Evolutionary conservation across 2,113 vertebrate species (phyloP).

Genomic region (Misgurnus mizolepis): DNA sequence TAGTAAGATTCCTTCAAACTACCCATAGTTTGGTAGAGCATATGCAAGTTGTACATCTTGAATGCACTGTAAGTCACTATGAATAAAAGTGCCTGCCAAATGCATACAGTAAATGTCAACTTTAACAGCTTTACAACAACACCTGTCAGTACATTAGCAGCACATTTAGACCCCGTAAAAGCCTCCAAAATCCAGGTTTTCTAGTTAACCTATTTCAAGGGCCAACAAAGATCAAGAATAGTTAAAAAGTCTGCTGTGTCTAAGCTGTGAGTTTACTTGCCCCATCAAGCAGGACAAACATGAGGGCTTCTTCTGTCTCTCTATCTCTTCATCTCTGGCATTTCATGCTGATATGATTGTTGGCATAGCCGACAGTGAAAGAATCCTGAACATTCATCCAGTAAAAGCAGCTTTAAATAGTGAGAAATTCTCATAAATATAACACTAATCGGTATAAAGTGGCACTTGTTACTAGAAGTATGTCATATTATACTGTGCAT

Average conservation of each 20-base stretch:
- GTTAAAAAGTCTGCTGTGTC: not conserved
- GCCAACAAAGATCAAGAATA: not conserved
- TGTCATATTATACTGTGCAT: too few species aligned
- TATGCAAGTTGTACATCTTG: too few species aligned
- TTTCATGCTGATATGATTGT: conserved; percentile 46
- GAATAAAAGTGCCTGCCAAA: too few species aligned
- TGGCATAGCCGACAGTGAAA: not conserved
- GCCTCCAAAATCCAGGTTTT: too few species aligned
- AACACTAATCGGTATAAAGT: not conserved
- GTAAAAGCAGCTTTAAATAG: not conserved
- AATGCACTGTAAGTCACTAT: too few species aligned
- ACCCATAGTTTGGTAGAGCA: too few species aligned
- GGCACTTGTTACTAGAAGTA: not conserved
- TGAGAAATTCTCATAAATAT: not conserved
- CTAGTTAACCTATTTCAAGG: not conserved
- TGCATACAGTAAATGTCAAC: too few species aligned
- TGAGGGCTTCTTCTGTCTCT: not conserved
- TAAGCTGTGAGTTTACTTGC: not conserved
- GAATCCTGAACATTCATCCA: not conserved
- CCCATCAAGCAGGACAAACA: conserved; percentile 27
- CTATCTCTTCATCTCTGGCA: conserved; percentile 29
- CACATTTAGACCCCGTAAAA: too few species aligned
- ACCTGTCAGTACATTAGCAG: too few species aligned
- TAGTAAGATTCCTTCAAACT: too few species aligned
- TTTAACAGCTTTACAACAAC: too few species aligned